phyloP scores from a whole-genome alignment of 2,888 invertebrate genomes.

The Tuberolachnus salignus region DNA sequence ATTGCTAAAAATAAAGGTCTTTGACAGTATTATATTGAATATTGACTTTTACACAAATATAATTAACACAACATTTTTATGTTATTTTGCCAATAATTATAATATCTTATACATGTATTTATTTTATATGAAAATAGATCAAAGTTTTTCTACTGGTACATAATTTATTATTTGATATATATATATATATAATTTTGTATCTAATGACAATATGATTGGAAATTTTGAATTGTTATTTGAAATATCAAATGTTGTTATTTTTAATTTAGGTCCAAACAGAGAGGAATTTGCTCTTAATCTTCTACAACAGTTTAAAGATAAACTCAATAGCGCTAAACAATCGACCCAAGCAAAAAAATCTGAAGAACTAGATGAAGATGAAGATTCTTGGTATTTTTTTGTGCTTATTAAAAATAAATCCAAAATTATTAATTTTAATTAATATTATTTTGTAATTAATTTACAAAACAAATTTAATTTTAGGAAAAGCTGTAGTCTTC shows the following conservation, averaged over 20 bases:
- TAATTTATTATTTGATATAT: no score
- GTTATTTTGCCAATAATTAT: no score
- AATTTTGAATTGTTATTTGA: neutral
- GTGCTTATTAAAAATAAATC: conserved; percentile 61
- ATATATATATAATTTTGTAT: no score
- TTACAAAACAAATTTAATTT: conserved; percentile 58
- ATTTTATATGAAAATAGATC: no score
- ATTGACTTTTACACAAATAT: no score
- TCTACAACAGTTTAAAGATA: conserved; percentile 82
- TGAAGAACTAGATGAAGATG: conserved; percentile 62
- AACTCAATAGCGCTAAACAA: conserved; percentile 74
- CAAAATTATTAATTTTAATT: no score
- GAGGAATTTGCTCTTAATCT: conserved; percentile 81
- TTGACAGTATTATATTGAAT: no score
- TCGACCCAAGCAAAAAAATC: conserved; percentile 63
- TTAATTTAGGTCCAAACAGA: conserved; percentile 62
- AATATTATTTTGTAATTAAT: conserved; percentile 62
- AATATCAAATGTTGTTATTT: conserved; percentile 4
- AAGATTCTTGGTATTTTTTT: conserved; percentile 60
- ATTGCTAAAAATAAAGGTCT: neutral
- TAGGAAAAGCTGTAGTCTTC: conserved; percentile 72
- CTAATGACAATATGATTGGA: no score
- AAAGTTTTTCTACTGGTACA: no score
- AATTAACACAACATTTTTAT: no score
- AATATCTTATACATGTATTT: no score